Conservation (phyloP, 2,113 vertebrate genomes). For the Mastomys coucha region DNA sequence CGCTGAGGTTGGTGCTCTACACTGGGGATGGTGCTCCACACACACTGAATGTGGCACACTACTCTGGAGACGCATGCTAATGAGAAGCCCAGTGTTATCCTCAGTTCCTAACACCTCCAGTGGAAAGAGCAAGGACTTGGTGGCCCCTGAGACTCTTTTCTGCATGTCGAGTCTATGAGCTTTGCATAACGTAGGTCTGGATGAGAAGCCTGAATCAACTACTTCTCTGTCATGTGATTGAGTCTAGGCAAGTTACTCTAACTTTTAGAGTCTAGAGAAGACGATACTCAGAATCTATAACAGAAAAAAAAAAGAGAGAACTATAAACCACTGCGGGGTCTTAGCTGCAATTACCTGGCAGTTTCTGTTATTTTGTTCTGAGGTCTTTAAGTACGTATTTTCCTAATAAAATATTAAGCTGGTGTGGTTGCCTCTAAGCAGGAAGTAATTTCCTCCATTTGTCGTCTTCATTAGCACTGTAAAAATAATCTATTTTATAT, state of each 20-base stretch:
- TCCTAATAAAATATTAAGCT: constrained; percentile 60
- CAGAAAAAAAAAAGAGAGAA: neutral
- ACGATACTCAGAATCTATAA: neutral
- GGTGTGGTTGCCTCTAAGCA: neutral
- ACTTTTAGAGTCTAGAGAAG: neutral
- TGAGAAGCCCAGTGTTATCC: neutral
- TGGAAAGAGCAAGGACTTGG: neutral
- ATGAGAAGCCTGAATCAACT: neutral
- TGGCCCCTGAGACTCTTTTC: neutral
- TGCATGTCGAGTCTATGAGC: neutral
- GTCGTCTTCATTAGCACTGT: neutral
- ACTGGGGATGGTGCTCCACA: too few relatives aligned
- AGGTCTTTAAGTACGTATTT: neutral
- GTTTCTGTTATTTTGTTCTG: neutral
- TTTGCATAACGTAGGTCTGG: neutral
- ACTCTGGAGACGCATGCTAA: neutral
- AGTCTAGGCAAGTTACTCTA: neutral
- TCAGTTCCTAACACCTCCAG: neutral
- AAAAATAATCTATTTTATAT: constrained; percentile 46
- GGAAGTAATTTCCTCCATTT: constrained; percentile 5
- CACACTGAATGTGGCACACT: neutral
- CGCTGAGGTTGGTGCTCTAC: too few relatives aligned
- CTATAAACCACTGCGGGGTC: neutral
- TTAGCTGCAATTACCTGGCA: neutral
- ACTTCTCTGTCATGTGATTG: neutral